Conservation (phyloP, 2,888 invertebrate species). For the Tridacna gigas region DNA sequence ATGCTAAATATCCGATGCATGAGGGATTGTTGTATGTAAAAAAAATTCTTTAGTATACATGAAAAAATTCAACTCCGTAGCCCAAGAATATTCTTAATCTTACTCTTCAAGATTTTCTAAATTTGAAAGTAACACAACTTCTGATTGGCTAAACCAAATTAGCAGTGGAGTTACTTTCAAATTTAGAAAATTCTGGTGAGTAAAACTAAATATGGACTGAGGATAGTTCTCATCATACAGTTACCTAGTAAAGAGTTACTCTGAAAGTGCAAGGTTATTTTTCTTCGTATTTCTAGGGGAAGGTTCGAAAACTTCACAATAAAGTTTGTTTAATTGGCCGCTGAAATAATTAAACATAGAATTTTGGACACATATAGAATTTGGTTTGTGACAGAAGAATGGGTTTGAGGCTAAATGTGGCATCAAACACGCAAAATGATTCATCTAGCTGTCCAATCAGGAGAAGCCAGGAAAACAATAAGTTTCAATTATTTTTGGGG, state of each 20-base stretch:
- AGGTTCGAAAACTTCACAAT: slow-evolving; percentile 24
- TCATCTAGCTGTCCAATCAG: slow-evolving; percentile 24
- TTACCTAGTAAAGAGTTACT: not conserved
- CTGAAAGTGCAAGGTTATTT: not conserved
- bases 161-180: too few relatives aligned
- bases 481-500: slow-evolving; percentile 28
- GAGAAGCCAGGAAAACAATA: slow-evolving; percentile 18
- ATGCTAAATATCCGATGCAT: too few relatives aligned
- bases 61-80: too few relatives aligned
- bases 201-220: too few relatives aligned
- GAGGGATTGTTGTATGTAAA: too few relatives aligned
- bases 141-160: too few relatives aligned
- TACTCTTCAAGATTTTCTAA: too few relatives aligned
- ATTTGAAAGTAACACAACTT: too few relatives aligned
- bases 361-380: slow-evolving; percentile 24
- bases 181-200: too few relatives aligned
- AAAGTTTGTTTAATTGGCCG: slow-evolving; percentile 23
- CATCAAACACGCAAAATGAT: slow-evolving; percentile 24
- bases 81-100: too few relatives aligned
- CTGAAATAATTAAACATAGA: slow-evolving; percentile 25
- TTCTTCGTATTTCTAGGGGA: not conserved
- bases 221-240: too few relatives aligned
- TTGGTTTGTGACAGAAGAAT: slow-evolving; percentile 19
- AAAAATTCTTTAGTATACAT: too few relatives aligned
- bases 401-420: slow-evolving; percentile 16